Evolutionary conservation across 2,113 vertebrate genomes (phyloP).

Genomic region (Gobiocypris rarus): DNA sequence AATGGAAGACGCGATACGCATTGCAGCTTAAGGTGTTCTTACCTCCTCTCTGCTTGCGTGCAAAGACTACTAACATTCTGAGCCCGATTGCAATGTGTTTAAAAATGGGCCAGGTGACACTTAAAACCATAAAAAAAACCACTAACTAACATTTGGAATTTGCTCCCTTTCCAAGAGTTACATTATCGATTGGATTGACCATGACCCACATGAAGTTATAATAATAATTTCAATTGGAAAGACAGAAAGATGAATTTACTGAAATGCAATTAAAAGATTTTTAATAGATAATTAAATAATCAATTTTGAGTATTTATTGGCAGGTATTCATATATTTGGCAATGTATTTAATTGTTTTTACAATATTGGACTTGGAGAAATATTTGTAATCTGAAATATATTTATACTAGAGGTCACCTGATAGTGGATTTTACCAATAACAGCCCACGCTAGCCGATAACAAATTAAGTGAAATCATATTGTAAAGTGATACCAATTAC

Average conservation of each 20-base stretch:
- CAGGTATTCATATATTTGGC: no score
- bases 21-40: slow-evolving; percentile 12
- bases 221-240: background rate
- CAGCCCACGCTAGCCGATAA: no score
- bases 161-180: background rate
- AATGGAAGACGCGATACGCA: slow-evolving; percentile 12
- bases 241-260: no score
- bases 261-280: no score
- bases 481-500: background rate
- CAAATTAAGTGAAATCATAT: no score
- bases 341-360: no score
- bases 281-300: no score
- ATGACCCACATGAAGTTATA: background rate
- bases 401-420: no score
- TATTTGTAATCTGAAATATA: no score
- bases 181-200: background rate
- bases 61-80: slow-evolving; percentile 15
- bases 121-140: background rate
- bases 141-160: background rate
- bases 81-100: slow-evolving; percentile 19
- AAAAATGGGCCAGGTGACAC: background rate
- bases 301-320: no score
- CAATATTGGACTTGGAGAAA: no score
- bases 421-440: no score
- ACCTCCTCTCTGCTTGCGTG: background rate